These are phyloP conservation scores for Sesamia inferens DNA, from an alignment of 2,888 invertebrate species.

Conservation along the genomic window DNA sequence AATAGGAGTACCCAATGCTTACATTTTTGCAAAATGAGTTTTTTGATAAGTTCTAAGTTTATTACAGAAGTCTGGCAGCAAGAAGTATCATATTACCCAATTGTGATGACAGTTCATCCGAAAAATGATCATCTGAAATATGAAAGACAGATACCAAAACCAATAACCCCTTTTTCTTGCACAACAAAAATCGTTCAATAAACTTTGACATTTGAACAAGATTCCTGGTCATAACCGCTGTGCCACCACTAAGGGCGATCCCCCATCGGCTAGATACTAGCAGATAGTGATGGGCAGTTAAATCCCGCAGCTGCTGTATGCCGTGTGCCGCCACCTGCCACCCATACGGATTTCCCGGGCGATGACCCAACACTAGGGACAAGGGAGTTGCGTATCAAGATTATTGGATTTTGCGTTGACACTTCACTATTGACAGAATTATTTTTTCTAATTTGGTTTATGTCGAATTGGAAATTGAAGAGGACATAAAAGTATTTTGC, in stretches of 20 bases:
- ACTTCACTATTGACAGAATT: neutral
- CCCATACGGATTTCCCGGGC: conserved; percentile 76
- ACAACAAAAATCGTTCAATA: conserved; percentile 10
- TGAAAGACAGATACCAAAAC: neutral
- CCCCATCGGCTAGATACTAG: conserved; percentile 57
- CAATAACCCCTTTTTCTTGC: neutral
- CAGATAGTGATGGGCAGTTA: conserved; percentile 61
- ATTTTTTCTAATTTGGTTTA: conserved; percentile 4
- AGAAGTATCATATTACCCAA: no score
- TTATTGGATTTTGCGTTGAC: conserved; percentile 23
- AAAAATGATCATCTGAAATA: no score
- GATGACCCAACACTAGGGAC: conserved; percentile 66
- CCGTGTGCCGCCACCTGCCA: conserved; percentile 78
- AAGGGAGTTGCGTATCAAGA: conserved; percentile 40
- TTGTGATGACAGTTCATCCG: no score
- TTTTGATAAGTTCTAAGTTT: no score
- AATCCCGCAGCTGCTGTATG: conserved; percentile 70
- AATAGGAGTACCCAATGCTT: no score
- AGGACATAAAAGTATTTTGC: neutral
- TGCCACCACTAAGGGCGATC: conserved; percentile 20
- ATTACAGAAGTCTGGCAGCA: no score
- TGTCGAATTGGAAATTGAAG: no score
- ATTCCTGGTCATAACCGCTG: conserved; percentile 35
- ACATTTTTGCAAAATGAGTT: no score
- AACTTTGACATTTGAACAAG: conserved; percentile 41